phyloP scores from a whole-genome alignment of 2,888 invertebrate species.

The Anoncus sp. region DNA sequence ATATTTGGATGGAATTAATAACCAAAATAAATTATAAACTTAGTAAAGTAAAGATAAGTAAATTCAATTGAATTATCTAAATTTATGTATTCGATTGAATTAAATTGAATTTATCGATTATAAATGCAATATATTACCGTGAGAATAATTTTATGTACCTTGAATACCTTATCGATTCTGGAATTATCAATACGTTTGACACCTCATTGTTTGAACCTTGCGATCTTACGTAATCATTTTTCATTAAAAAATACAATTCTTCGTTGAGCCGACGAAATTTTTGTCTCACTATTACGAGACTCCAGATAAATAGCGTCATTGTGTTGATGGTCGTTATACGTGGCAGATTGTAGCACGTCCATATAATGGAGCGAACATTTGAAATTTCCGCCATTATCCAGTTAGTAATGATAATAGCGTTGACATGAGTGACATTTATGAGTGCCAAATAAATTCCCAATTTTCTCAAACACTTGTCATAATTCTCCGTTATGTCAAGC shows the following conservation, averaged over 20 bases:
- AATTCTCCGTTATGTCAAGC: conserved; percentile 24
- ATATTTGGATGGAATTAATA: background rate
- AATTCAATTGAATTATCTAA: too few relatives aligned
- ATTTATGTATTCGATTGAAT: background rate
- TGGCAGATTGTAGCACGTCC: background rate
- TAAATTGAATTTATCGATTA: background rate
- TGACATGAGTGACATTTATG: background rate
- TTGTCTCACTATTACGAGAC: conserved; percentile 24
- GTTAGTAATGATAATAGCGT: background rate
- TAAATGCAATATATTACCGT: background rate
- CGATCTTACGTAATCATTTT: background rate
- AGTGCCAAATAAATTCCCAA: background rate
- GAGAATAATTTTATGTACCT: conserved; percentile 17
- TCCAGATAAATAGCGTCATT: conserved; percentile 20
- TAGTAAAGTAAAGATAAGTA: too few relatives aligned
- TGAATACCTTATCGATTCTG: background rate
- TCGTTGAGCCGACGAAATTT: too few relatives aligned
- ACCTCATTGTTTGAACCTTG: background rate
- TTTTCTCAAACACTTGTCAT: conserved; percentile 6
- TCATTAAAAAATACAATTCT: conserved; percentile 7
- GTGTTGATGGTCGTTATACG: background rate
- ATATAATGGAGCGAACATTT: background rate
- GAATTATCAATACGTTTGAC: background rate
- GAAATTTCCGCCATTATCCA: background rate
- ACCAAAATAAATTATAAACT: background rate